These are phyloP conservation scores for Chelonus formosanus DNA, from an alignment of 2,888 invertebrate genomes.

Conservation along the genomic window DNA sequence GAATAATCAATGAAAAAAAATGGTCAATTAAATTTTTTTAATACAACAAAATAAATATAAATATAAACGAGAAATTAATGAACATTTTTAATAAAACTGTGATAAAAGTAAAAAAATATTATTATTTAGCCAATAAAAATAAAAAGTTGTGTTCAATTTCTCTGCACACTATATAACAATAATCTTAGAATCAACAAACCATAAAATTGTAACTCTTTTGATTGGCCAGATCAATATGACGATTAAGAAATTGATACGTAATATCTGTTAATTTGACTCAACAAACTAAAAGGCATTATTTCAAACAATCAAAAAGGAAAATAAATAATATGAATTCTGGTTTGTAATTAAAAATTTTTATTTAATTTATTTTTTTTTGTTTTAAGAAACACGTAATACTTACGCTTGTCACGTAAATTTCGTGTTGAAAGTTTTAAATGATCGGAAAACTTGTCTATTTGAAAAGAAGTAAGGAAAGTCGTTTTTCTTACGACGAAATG, in stretches of 20 bases:
- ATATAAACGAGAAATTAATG: too few relatives aligned
- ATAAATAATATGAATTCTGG: too few relatives aligned
- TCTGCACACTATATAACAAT: not conserved
- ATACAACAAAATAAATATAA: too few relatives aligned
- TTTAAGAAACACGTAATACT: too few relatives aligned
- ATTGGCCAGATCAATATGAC: not conserved
- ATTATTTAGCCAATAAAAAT: conserved; percentile 1
- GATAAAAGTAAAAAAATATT: not conserved
- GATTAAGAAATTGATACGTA: too few relatives aligned
- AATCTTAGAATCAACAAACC: conserved; percentile 2
- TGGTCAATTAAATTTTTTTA: too few relatives aligned
- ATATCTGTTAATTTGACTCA: too few relatives aligned
- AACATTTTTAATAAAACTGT: not conserved
- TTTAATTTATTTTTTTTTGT: too few relatives aligned
- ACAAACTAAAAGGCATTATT: too few relatives aligned
- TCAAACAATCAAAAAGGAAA: too few relatives aligned
- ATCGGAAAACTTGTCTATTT: conserved; percentile 25
- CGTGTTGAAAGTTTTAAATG: not conserved
- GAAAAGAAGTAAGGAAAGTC: conserved; percentile 28
- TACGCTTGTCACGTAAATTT: not conserved
- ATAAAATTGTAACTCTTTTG: conserved; percentile 21
- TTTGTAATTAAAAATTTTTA: too few relatives aligned
- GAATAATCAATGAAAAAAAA: too few relatives aligned
- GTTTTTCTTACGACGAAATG: conserved; percentile 36
- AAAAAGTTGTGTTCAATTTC: not conserved